phyloP scores from a whole-genome alignment of 2,888 invertebrate genomes.

The Podabrus alpinus region DNA sequence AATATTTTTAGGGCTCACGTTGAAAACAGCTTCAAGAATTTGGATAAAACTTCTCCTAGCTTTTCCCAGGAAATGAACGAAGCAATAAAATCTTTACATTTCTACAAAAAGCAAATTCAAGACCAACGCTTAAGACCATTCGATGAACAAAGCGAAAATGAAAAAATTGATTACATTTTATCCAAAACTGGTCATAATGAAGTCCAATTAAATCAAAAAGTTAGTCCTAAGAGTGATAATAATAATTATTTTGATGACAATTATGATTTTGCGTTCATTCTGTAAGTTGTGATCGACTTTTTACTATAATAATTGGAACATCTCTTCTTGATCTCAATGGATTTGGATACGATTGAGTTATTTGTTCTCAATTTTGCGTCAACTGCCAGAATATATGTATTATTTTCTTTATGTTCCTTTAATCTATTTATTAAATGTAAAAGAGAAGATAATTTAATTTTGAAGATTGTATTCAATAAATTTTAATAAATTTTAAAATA shows the following conservation, averaged over 20 bases:
- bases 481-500: neutral
- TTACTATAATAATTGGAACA: neutral
- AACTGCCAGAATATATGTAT: neutral
- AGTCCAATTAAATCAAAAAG: neutral
- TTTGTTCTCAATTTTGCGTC: neutral
- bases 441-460: neutral
- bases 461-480: neutral
- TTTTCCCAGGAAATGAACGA: slow-evolving; percentile 28
- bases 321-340: neutral
- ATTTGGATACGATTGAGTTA: neutral
- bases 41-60: slow-evolving; percentile 8
- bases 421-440: neutral
- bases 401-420: neutral
- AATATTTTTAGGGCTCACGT: slow-evolving; percentile 31
- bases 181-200: neutral
- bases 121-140: slow-evolving; percentile 31
- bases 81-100: slow-evolving; percentile 23
- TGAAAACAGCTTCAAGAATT: slow-evolving; percentile 28
- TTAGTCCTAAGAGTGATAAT: neutral
- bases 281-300: neutral
- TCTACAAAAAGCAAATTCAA: slow-evolving; percentile 22
- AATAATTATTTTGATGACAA: neutral
- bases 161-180: slow-evolving; percentile 7
- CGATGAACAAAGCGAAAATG: slow-evolving; percentile 18
- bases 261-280: neutral